Base-by-base conservation (phyloP, 2,888 invertebrate species). In the Mimachlamys varia region DNA sequence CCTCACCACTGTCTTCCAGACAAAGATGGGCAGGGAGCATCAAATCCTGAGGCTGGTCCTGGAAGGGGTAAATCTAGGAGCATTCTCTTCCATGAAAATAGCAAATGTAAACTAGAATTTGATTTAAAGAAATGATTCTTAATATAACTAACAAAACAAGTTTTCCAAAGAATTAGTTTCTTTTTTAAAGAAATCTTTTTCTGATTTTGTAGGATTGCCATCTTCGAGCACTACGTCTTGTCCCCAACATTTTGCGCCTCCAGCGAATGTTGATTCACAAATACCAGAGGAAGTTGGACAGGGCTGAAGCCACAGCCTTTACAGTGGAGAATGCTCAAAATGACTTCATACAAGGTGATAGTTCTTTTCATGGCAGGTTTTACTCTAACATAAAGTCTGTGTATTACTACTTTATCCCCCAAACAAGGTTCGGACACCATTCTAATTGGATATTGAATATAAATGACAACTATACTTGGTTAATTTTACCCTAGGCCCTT, bases 211-310 rank as follows among this genome's bases (percentile, higher is more conserved):
- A 95, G 95, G 94, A 94, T 49, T 93, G 93, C 44, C 91, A 92
- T 53, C 91, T 95, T 88, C 90, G 94, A 90, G 95, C 94, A 10
- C 90, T 95, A 88, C 91, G 94, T 58, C 92, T 93, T 88, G 91
- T 95, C 53, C 95, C 95, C 0, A 93, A 92, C 89, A 94, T 95
- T 50, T 89, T 95, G 55, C 92, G 90, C 62, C 93, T 95, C 15
- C 94, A 95, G 89, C 91, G 92, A 27, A 91, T 92, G 33, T 91
- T 95, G 89, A 89, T 94, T 88, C 91, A 92, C 90, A 92, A 91
- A 89, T 94, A 94, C 90, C 93, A 94, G 88, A 92, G 94, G 13
- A 94, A 93, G 89, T 92, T 95, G 50, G 94, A 94, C 92, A 92
- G 92, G 87, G 93, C 93, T n/a, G 95, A 95, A 88, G 95, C 95